phyloP scores from a whole-genome alignment of 2,888 invertebrate species.

The Antheraea assamensis region DNA sequence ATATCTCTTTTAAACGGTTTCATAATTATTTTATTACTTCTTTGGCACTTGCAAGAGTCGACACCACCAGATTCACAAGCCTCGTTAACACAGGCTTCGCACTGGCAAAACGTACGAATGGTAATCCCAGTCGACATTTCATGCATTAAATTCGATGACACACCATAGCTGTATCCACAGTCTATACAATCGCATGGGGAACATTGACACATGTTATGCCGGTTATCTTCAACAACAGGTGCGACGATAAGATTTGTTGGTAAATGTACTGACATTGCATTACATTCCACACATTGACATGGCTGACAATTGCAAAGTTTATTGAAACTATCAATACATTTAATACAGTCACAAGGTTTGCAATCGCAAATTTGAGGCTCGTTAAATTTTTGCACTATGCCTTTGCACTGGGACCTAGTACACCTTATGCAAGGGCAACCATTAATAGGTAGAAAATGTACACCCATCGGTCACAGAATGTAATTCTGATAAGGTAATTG shows the following conservation, averaged over 20 bases:
- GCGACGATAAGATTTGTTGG: conserved; percentile 41
- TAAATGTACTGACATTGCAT: conserved; percentile 26
- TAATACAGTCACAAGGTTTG: conserved; percentile 44
- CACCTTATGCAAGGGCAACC: conserved; percentile 41
- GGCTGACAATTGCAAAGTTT: conserved; percentile 48
- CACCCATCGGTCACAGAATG: background rate
- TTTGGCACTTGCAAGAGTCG: conserved; percentile 50
- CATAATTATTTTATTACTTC: conserved; percentile 41
- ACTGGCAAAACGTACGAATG: conserved; percentile 46
- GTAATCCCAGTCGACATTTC: conserved; percentile 51
- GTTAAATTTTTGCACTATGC: conserved; percentile 28
- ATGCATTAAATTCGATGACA: conserved; percentile 38
- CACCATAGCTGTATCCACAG: conserved; percentile 42
- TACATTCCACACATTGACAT: conserved; percentile 51
- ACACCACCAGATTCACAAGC: conserved; percentile 43
- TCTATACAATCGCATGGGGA: conserved; percentile 56
- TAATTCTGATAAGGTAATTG: conserved; percentile 25
- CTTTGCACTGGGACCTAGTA: conserved; percentile 37
- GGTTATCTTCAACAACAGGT: conserved; percentile 38
- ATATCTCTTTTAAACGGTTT: conserved; percentile 50
- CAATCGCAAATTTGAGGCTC: conserved; percentile 41
- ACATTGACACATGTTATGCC: conserved; percentile 47
- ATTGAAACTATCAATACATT: conserved; percentile 27
- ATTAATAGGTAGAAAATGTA: conserved; percentile 23
- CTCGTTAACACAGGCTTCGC: conserved; percentile 49